These are phyloP conservation scores for Nesometra sesokonis DNA, from an alignment of 35 echinoderm and acorn worm species.

Conservation along the genomic window DNA sequence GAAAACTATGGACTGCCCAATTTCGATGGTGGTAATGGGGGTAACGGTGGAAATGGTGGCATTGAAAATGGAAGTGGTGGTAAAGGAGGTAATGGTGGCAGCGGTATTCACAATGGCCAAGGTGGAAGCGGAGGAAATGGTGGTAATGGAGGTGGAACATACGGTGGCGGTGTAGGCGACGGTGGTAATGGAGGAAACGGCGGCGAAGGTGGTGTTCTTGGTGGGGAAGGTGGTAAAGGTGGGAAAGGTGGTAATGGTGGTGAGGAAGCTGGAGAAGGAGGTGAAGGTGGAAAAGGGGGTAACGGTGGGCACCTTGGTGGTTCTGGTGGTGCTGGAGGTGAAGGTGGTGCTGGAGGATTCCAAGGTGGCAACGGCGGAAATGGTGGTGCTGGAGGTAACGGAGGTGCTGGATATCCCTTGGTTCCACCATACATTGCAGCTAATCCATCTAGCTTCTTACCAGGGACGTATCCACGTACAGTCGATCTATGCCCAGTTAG, in stretches of 20 bases:
- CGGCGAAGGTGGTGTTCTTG: constrained; percentile 9
- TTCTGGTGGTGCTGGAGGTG: neutral
- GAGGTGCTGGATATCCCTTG: neutral
- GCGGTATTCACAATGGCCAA: neutral
- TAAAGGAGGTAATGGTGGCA: neutral
- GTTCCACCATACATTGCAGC: neutral
- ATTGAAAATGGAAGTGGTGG: neutral
- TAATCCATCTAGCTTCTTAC: neutral
- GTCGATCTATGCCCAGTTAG: neutral
- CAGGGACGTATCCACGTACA: neutral
- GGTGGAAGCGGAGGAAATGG: neutral
- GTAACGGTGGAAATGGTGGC: neutral
- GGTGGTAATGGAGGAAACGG: neutral
- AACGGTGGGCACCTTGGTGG: constrained; percentile 1
- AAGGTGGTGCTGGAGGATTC: neutral
- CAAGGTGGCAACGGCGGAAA: neutral
- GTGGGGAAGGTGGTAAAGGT: neutral
- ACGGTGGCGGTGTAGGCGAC: constrained; percentile 2
- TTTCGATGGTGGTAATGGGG: neutral
- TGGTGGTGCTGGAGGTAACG: neutral
- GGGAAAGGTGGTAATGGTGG: neutral
- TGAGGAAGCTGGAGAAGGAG: constrained; percentile 1
- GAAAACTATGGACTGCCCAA: neutral
- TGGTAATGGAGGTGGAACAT: neutral
- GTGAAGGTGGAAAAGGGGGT: constrained; percentile 15